Evolutionary conservation across 2,888 invertebrate species (phyloP).

Genomic region (Rapana venosa): DNA sequence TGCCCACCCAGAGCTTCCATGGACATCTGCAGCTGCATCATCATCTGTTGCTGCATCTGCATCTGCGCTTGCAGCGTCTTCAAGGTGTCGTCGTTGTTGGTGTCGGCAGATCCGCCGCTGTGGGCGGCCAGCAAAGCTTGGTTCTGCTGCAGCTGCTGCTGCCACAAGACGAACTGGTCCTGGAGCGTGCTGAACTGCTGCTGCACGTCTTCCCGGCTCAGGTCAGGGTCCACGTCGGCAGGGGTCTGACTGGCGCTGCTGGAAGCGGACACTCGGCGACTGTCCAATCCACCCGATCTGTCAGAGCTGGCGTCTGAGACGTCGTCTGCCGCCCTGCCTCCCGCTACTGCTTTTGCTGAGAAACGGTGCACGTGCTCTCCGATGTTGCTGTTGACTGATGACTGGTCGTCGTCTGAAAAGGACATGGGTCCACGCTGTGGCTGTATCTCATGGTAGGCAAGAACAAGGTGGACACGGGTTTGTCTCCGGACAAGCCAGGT

Average conservation of each 20-base stretch:
- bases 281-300: neutral
- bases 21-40: conserved; percentile 63
- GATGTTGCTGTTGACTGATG: conserved; percentile 34
- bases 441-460: conserved; percentile 38
- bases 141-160: conserved; percentile 71
- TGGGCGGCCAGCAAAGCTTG: conserved; percentile 66
- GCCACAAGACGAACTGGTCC: conserved; percentile 71
- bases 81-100: conserved; percentile 37
- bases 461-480: neutral
- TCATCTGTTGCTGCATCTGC: conserved; percentile 59
- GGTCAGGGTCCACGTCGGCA: neutral
- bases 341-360: neutral
- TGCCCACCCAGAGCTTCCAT: conserved; percentile 63
- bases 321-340: neutral
- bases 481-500: neutral
- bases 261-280: conserved; percentile 24
- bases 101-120: conserved; percentile 43
- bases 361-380: conserved; percentile 30
- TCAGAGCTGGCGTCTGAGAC: conserved; percentile 23
- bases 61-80: conserved; percentile 57
- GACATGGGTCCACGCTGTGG: conserved; percentile 22
- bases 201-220: conserved; percentile 46
- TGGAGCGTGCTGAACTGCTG: conserved; percentile 69
- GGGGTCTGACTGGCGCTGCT: conserved; percentile 15
- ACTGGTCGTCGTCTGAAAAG: conserved; percentile 37